Evolutionary conservation across 2,113 vertebrate species (phyloP).

Genomic region (Plotosus lineatus): DNA sequence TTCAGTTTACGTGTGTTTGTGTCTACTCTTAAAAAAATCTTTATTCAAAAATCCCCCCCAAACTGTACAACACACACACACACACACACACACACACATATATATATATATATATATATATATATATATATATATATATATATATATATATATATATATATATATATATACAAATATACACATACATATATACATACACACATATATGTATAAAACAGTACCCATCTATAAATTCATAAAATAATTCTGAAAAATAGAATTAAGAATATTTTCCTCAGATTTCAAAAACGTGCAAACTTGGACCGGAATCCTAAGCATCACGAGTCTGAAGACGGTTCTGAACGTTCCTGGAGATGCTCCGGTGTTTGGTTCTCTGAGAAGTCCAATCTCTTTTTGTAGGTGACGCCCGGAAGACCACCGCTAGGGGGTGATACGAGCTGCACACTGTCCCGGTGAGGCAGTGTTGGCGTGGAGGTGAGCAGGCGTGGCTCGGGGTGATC

Average conservation of each 20-base stretch:
- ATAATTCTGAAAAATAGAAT: conserved; percentile 75
- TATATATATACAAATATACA: conserved; percentile 63
- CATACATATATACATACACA: conserved; percentile 62
- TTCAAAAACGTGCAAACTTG: conserved; percentile 82
- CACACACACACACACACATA: no score
- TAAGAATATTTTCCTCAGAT: conserved; percentile 67
- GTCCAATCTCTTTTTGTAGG: conserved; percentile 60
- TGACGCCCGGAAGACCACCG: conserved; percentile 59
- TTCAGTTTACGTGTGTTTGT: conserved; percentile 41
- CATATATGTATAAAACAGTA: conserved; percentile 60
- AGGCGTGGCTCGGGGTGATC: conserved; percentile 63
- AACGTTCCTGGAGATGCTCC: conserved; percentile 57
- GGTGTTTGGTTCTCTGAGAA: conserved; percentile 37
- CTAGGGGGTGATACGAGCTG: conserved; percentile 66
- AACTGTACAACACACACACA: no score
- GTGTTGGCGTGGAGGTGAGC: conserved; percentile 77
- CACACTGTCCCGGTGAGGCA: conserved; percentile 64
- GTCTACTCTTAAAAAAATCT: conserved; percentile 21
- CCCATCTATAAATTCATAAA: conserved; percentile 69
- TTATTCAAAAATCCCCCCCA: conserved; percentile 21
- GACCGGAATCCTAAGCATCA: conserved; percentile 72
- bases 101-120: no score
- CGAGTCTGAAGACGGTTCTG: conserved; percentile 68
- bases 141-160: no score
- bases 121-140: no score